Conservation (phyloP, 2,888 invertebrate species). For the Prosapia bicincta region DNA sequence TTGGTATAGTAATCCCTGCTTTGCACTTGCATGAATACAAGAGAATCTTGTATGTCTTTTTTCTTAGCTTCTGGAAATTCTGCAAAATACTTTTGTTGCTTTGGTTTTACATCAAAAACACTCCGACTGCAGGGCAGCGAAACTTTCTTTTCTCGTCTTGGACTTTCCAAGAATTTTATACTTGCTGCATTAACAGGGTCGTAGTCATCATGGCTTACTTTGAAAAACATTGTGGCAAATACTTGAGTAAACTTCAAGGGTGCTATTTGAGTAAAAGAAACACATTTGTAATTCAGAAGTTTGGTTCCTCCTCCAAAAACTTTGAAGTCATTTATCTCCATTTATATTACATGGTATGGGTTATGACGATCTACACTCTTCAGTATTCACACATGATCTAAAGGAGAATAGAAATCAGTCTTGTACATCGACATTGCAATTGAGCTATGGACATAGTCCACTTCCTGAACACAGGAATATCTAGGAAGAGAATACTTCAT, state of each 20-base stretch:
- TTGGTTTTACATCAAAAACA: no score
- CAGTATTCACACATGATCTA: slow-evolving; percentile 8
- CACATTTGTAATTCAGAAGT: not conserved
- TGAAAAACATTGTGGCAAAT: no score
- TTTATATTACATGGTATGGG: slow-evolving; percentile 8
- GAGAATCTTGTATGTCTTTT: no score
- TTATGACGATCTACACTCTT: slow-evolving; percentile 12
- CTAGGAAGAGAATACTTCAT: slow-evolving; percentile 18
- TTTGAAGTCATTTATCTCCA: slow-evolving; percentile 6
- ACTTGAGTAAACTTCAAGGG: slow-evolving; percentile 1
- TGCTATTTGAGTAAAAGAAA: slow-evolving; percentile 5
- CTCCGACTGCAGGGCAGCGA: no score
- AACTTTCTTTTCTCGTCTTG: no score
- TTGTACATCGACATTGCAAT: slow-evolving; percentile 10
- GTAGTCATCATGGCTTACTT: no score
- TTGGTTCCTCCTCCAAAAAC: not conserved
- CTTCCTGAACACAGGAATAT: slow-evolving; percentile 12
- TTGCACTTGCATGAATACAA: no score
- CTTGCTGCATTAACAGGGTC: no score
- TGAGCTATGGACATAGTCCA: slow-evolving; percentile 3
- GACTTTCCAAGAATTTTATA: no score
- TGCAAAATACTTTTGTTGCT: no score
- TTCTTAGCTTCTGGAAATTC: no score
- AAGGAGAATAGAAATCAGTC: slow-evolving; percentile 10
- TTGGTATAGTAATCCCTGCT: no score